phyloP scores from a whole-genome alignment of 2,113 vertebrate genomes.

The Odontesthes bonariensis region DNA sequence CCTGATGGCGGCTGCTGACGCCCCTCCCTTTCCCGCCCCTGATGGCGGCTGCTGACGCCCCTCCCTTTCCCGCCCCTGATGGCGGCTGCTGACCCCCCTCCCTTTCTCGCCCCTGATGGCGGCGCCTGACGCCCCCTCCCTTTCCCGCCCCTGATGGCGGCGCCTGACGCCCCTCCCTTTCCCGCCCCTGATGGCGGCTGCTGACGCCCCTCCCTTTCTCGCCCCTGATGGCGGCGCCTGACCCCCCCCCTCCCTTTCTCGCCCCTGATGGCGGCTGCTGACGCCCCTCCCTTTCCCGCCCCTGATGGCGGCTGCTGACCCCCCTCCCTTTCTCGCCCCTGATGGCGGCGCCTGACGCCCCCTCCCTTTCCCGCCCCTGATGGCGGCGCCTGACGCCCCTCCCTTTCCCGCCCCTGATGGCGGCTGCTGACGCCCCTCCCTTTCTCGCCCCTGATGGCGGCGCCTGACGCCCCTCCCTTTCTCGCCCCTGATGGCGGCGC shows the following conservation, averaged over 20 bases:
- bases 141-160: neutral
- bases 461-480: fast-evolving
- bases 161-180: fast-evolving
- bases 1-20: neutral
- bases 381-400: neutral
- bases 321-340: fast-evolving
- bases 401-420: neutral
- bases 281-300: fast-evolving
- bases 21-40: fast-evolving
- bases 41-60: too few species aligned
- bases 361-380: fast-evolving
- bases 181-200: neutral
- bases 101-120: neutral
- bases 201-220: fast-evolving
- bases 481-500: neutral
- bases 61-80: fast-evolving
- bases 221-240: neutral
- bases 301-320: neutral
- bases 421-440: fast-evolving
- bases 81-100: neutral
- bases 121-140: fast-evolving
- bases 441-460: neutral
- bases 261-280: neutral
- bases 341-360: neutral
- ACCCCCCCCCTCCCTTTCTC: fast-evolving